phyloP scores from a whole-genome alignment of 2,888 invertebrate species.

The Pharmacophagus antenor region DNA sequence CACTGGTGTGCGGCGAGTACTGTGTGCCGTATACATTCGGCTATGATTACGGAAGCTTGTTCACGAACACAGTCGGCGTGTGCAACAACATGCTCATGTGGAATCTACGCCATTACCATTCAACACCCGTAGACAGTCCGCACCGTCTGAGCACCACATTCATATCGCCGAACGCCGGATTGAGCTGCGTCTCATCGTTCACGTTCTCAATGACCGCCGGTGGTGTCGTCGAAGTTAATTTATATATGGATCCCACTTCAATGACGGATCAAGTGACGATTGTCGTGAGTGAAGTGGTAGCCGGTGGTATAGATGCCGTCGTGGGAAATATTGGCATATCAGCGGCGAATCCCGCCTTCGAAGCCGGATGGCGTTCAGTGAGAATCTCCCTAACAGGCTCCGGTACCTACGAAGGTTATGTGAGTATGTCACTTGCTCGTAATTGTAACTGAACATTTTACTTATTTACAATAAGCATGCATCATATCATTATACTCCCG shows the following conservation, averaged over 20 bases:
- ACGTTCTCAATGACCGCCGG: constrained; percentile 43
- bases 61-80: constrained; percentile 39
- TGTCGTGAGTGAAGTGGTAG: constrained; percentile 36
- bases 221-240: constrained; percentile 46
- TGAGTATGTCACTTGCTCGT: no score
- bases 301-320: constrained; percentile 31
- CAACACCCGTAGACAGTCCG: constrained; percentile 39
- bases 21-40: constrained; percentile 49
- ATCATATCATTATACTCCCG: no score
- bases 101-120: constrained; percentile 43
- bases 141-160: constrained; percentile 40
- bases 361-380: constrained; percentile 42
- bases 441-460: no score
- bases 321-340: constrained; percentile 33
- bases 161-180: constrained; percentile 41
- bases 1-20: constrained; percentile 34
- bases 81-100: constrained; percentile 43
- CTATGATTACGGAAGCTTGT: constrained; percentile 40
- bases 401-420: constrained; percentile 41
- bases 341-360: constrained; percentile 30
- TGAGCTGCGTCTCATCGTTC: constrained; percentile 49
- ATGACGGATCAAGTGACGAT: constrained; percentile 39
- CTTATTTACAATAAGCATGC: no score
- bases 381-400: constrained; percentile 34
- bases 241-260: constrained; percentile 40